Conservation (phyloP, 2,888 invertebrate species). For the Teleiodes luculella region DNA sequence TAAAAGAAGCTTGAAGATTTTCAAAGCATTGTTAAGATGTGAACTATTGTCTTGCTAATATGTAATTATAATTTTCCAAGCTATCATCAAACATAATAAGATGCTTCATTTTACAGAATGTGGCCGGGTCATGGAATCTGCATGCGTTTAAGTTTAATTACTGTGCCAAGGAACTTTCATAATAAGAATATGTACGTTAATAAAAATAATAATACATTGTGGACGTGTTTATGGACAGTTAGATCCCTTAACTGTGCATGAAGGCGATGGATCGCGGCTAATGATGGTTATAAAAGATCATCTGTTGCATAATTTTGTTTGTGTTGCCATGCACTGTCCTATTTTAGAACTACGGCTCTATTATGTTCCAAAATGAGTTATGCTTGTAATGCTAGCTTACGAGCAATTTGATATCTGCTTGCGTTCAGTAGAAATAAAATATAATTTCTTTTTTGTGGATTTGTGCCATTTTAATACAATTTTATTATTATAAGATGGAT, state of each 20-base stretch:
- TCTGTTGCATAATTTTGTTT: conserved; percentile 18
- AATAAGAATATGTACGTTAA: not conserved
- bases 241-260: conserved; percentile 5
- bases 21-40: no score
- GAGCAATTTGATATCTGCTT: no score
- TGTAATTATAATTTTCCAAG: no score
- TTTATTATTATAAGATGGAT: no score
- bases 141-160: conserved; percentile 5
- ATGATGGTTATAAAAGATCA: conserved; percentile 1
- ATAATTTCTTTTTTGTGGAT: no score
- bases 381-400: no score
- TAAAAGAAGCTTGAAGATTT: no score
- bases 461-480: no score
- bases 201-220: no score
- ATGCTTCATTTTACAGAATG: not conserved
- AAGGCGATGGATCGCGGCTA: not conserved
- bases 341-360: not conserved
- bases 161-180: conserved; percentile 5
- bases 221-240: not conserved
- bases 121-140: not conserved
- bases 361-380: not conserved
- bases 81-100: not conserved
- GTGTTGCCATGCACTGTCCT: not conserved
- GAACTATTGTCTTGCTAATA: no score
- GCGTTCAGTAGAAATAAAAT: no score